Percentiles rank a stretch among this genome's conserved stretches.
Conservation (phyloP, 2,113 vertebrate species). For the Hippoglossus stenolepis region DNA sequence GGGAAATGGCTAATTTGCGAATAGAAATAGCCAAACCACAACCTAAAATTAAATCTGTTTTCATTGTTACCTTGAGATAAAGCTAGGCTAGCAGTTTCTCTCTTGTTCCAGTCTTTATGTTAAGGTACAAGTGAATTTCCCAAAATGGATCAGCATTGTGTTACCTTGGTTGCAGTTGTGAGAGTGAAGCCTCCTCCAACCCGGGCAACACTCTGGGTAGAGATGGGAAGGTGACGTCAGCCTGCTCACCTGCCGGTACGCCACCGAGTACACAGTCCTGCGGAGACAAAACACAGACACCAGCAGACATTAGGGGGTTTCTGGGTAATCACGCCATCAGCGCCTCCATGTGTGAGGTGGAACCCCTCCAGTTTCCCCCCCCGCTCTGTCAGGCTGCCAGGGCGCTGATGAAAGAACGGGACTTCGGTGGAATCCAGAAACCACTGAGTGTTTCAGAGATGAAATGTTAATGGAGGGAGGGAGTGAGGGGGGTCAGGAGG, state of each 20-base stretch:
- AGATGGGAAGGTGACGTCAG: constrained; percentile 35
- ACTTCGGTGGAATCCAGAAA: constrained; percentile 30
- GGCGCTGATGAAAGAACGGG: constrained; percentile 18
- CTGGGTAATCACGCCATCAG: constrained; percentile 16
- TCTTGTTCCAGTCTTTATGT: too few relatives aligned
- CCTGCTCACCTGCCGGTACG: constrained; percentile 83
- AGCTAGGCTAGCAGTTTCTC: not conserved
- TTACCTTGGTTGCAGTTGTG: constrained; percentile 89
- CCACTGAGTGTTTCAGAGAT: constrained; percentile 34
- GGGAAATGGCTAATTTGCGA: too few relatives aligned
- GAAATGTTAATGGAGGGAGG: constrained; percentile 14
- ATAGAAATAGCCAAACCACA: not conserved
- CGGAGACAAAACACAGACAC: constrained; percentile 37
- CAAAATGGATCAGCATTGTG: not conserved
- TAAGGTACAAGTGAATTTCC: too few relatives aligned
- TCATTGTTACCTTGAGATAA: not conserved
- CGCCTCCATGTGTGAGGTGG: constrained; percentile 3
- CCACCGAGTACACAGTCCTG: constrained; percentile 90
- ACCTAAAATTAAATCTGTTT: not conserved
- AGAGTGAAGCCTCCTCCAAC: constrained; percentile 84
- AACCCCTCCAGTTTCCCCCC: not conserved
- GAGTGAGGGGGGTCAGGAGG: constrained; percentile 9
- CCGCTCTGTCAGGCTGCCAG: constrained; percentile 23
- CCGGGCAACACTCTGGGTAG: constrained; percentile 87
- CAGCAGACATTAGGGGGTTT: constrained; percentile 3